Conservation (phyloP, 2,113 vertebrate genomes). For the Parotia lawesii region DNA sequence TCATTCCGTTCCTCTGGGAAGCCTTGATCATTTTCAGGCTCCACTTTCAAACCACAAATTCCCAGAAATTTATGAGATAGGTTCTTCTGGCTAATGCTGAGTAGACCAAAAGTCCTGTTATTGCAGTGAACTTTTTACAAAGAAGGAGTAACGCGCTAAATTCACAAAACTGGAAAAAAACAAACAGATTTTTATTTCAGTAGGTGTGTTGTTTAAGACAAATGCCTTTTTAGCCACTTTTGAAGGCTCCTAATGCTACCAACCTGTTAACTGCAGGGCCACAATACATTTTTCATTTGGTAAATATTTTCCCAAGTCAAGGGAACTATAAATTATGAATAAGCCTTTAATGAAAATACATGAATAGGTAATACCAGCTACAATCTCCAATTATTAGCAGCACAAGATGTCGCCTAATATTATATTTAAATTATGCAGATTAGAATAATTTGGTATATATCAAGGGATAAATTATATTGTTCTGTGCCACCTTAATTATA, state of each 20-base stretch:
- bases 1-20: neutral
- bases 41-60: neutral
- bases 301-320: slow-evolving; percentile 17
- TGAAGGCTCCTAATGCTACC: neutral
- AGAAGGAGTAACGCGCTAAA: neutral
- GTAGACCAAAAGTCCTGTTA: neutral
- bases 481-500: slow-evolving; percentile 34
- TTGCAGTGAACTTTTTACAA: neutral
- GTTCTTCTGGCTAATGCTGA: neutral
- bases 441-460: neutral
- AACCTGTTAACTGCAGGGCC: neutral
- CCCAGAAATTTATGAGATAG: neutral
- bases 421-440: slow-evolving; percentile 45
- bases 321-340: slow-evolving; percentile 28
- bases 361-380: slow-evolving; percentile 9
- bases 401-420: neutral
- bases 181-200: neutral
- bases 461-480: slow-evolving; percentile 30
- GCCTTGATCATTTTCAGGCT: neutral
- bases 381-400: neutral
- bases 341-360: slow-evolving; percentile 19
- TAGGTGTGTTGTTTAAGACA: neutral
- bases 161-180: neutral
- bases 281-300: neutral
- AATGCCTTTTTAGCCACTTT: neutral